A percentile compares a stretch with the other conserved stretches of the same genome.
phyloP scores from a whole-genome alignment of 2,797 vertebrate species.

The Gadopsis bispinosus region DNA sequence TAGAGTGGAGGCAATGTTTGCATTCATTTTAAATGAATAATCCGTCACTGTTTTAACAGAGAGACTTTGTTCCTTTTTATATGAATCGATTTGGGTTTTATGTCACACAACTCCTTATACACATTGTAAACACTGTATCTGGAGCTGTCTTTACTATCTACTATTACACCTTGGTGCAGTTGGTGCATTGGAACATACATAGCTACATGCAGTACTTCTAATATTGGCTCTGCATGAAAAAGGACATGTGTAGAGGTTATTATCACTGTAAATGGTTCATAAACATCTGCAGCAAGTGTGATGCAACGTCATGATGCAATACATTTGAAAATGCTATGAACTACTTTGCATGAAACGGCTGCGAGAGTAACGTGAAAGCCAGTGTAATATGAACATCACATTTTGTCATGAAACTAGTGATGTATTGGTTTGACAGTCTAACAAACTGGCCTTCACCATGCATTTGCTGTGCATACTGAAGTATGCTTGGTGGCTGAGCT shows the following conservation, averaged over 20 bases:
- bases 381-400: background rate
- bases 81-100: background rate
- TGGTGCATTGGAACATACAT: background rate
- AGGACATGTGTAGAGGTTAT: background rate
- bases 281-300: conserved; percentile 8
- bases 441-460: conserved; percentile 54
- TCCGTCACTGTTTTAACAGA: background rate
- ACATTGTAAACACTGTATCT: background rate
- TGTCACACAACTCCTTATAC: background rate
- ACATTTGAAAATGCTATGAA: background rate
- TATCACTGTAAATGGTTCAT: background rate
- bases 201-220: background rate
- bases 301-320: conserved; percentile 17
- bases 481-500: conserved; percentile 14
- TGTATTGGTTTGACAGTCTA: conserved; percentile 57
- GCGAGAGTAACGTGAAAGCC: conserved; percentile 6
- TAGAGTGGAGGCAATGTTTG: conserved; percentile 2
- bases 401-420: conserved; percentile 14
- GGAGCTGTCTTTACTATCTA: background rate
- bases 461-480: conserved; percentile 31
- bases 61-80: background rate
- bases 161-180: background rate
- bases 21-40: conserved; percentile 10
- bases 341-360: conserved; percentile 6
- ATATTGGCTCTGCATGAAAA: background rate